These are phyloP conservation scores for Drosophila niveifrons DNA, from an alignment of 2,888 invertebrate species.

Conservation along the genomic window DNA sequence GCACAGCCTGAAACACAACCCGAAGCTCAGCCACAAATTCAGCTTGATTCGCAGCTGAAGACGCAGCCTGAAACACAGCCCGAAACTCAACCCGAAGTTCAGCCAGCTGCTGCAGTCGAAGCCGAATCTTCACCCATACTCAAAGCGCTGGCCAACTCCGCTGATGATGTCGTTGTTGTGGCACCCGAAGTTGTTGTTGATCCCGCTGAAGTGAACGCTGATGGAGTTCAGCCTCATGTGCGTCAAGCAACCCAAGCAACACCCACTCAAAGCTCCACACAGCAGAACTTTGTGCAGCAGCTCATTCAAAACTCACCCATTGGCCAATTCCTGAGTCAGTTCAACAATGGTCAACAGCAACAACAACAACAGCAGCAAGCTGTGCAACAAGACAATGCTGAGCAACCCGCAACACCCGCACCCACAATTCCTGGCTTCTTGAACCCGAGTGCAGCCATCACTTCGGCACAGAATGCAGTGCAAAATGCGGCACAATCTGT, in stretches of 20 bases:
- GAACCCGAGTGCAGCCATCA: conserved; percentile 73
- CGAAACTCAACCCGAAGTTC: background rate
- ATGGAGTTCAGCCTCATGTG: conserved; percentile 48
- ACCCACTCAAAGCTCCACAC: conserved; percentile 74
- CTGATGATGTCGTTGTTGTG: conserved; percentile 18
- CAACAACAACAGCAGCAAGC: conserved; percentile 24
- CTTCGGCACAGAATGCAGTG: conserved; percentile 71
- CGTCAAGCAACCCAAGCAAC: conserved; percentile 82
- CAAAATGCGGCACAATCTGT: conserved; percentile 76
- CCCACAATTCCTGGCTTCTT: conserved; percentile 78
- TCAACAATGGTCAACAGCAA: conserved; percentile 60
- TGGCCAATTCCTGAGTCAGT: conserved; percentile 80
- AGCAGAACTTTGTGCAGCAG: conserved; percentile 81
- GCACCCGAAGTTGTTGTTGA: conserved; percentile 7
- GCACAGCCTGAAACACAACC: background rate
- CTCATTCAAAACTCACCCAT: conserved; percentile 82
- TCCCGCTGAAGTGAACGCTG: conserved; percentile 20
- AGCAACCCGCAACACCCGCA: conserved; percentile 44
- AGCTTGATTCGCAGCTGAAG: background rate
- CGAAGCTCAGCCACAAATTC: background rate
- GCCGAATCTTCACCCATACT: conserved; percentile 7
- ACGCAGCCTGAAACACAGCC: background rate
- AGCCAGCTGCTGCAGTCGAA: background rate
- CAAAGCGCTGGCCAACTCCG: conserved; percentile 26
- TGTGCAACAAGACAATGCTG: conserved; percentile 44